phyloP scores from a whole-genome alignment of 2,797 vertebrate genomes.

The Pangasius larnaudii region DNA sequence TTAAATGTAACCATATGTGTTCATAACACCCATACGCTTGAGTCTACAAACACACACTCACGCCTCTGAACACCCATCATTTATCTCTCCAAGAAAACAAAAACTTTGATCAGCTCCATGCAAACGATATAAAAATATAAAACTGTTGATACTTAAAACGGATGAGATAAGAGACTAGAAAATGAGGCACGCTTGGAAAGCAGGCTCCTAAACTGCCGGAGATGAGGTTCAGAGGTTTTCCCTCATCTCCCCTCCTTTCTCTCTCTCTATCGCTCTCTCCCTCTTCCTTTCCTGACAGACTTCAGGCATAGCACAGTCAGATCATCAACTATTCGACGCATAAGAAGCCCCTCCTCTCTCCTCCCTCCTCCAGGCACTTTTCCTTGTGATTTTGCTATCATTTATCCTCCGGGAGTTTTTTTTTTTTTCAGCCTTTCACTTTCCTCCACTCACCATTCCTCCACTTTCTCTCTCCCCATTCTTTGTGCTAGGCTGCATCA shows the following conservation, averaged over 20 bases:
- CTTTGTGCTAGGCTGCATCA: neutral
- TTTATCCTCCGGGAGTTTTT: conserved; percentile 33
- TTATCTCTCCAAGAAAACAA: conserved; percentile 49
- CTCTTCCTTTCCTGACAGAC: conserved; percentile 27
- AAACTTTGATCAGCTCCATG: conserved; percentile 75
- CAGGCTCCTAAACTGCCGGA: conserved; percentile 72
- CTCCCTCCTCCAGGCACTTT: conserved; percentile 42
- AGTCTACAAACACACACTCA: conserved; percentile 42
- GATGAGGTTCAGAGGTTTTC: conserved; percentile 72
- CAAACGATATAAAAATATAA: conserved; percentile 80
- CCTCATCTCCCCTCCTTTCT: conserved; percentile 54
- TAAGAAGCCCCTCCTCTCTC: conserved; percentile 23
- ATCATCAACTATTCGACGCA: conserved; percentile 29
- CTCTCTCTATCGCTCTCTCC: conserved; percentile 49
- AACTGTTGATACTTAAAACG: conserved; percentile 76
- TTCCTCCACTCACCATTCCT: conserved; percentile 19
- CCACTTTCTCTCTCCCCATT: conserved; percentile 22
- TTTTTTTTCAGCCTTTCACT: conserved; percentile 32
- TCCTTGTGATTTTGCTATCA: conserved; percentile 25
- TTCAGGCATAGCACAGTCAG: conserved; percentile 2
- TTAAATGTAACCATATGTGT: conserved; percentile 4
- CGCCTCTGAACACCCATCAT: conserved; percentile 44
- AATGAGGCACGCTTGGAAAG: conserved; percentile 81
- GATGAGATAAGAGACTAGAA: conserved; percentile 79
- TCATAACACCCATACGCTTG: conserved; percentile 36